These are phyloP conservation scores for Leptocoma aspasia DNA, from an alignment of 2,113 vertebrate species.

Conservation along the genomic window DNA sequence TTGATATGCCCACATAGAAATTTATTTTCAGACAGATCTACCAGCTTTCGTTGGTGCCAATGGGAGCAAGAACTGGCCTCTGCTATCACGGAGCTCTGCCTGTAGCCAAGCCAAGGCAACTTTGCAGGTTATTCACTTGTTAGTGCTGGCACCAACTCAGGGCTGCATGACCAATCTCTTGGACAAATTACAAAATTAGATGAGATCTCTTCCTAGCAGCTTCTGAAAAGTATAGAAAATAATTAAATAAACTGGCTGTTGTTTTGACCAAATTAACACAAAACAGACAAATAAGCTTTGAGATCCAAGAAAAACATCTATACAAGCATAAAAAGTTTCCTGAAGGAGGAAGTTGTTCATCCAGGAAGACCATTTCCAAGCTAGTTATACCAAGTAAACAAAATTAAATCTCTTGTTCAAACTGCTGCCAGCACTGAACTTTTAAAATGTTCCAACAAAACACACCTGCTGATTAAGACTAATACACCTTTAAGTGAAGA, in stretches of 20 bases:
- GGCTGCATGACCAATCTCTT: background rate
- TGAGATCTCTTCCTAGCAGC: background rate
- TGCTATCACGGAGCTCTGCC: background rate
- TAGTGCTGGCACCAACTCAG: background rate
- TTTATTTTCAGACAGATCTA: background rate
- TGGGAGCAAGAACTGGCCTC: background rate
- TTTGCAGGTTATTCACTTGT: background rate
- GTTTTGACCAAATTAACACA: background rate
- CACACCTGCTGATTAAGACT: background rate
- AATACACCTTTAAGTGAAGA: background rate
- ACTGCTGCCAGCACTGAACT: background rate
- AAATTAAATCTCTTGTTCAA: background rate
- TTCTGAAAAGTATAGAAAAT: background rate
- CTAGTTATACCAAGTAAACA: background rate
- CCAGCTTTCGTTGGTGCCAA: background rate
- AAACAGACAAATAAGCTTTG: background rate
- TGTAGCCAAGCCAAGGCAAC: background rate
- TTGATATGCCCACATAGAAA: background rate
- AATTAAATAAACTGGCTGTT: background rate
- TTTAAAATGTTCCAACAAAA: background rate
- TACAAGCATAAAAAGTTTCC: background rate
- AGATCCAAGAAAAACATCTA: background rate
- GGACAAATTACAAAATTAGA: background rate
- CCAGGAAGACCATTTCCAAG: background rate
- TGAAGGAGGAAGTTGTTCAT: background rate